phyloP scores from a whole-genome alignment of 2,888 invertebrate genomes.

The Caenorhabditis plicata region DNA sequence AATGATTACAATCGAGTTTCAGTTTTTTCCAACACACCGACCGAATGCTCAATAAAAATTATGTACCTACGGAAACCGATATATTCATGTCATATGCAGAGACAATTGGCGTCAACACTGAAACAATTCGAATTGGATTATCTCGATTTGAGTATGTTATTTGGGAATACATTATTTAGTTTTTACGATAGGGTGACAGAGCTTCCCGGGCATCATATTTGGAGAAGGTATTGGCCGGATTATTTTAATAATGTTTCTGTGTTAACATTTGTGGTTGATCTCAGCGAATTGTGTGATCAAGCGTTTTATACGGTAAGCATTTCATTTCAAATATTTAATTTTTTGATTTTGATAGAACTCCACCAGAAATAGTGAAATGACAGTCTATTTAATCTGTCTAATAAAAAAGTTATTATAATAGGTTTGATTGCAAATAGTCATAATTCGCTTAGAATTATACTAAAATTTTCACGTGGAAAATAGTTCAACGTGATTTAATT shows the following conservation, averaged over 20 bases:
- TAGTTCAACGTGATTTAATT: no score
- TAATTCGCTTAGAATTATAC: no score
- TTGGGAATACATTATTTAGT: neutral
- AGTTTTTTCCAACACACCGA: conserved; percentile 27
- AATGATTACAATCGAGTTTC: conserved; percentile 4
- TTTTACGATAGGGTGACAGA: conserved; percentile 37
- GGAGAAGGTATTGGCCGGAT: conserved; percentile 34
- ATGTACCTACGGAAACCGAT: conserved; percentile 42
- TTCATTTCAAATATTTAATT: neutral
- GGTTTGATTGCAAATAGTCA: no score
- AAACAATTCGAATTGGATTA: conserved; percentile 17
- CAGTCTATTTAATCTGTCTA: no score
- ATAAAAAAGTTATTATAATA: no score
- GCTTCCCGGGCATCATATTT: conserved; percentile 50
- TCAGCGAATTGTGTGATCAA: conserved; percentile 43
- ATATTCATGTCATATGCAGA: conserved; percentile 35
- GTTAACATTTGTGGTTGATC: conserved; percentile 41
- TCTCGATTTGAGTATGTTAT: conserved; percentile 31
- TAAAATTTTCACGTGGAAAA: no score
- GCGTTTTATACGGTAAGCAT: conserved; percentile 35
- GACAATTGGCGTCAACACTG: conserved; percentile 31
- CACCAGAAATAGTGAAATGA: no score
- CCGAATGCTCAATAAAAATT: conserved; percentile 22
- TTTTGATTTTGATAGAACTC: no score
- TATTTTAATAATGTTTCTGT: conserved; percentile 31